Base-by-base conservation (phyloP, 2,113 vertebrate species). In the Pholis gunnellus region DNA sequence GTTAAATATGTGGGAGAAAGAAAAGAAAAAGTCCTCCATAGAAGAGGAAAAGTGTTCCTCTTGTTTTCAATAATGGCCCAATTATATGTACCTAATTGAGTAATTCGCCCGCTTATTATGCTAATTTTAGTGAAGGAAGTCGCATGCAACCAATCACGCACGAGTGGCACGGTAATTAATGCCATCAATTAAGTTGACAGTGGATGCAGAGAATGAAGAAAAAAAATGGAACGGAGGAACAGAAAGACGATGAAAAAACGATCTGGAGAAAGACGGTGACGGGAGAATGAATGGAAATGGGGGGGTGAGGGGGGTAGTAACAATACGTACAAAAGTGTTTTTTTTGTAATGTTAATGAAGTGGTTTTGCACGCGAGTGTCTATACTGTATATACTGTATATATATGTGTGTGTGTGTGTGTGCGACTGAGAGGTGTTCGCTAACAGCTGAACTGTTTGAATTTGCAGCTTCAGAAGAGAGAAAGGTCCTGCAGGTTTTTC, bases 401-500 rank as follows among this genome's bases (percentile, higher is more conserved):
- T 17, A 3, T 59, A 14, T 50, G 56, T 73, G 8, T 78, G 70
- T 60, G 72, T 56, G 66, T 66, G 77, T 83, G 67, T 72, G 69
- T 66, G 6, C 72, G 72, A 70, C 36, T 75, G 64, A 83, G 65
- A 88, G 74, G 88, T 92, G 88, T 89, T 79, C 15, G 75, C 91
- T 94, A 94, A 94, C 89, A 83, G 83, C 61, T 79, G 71, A 89
- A 90, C 82, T 92, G 87, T 94, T 93, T 94, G 86, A 91, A 89
- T 95, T 93, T 89, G 50, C 93, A 95, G 94, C 94, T 95, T 91
- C 94, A 95, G 94, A 95, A 95, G 93, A 93, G 94, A 89, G 94
- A 95, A 88, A 91, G 93, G 84, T 95, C 93, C 85, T 95, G 94
- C 94, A 92, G 94, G 88, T 91, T 94, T 91, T 94, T 93, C 92